These are phyloP conservation scores for Anneissia japonica DNA, from an alignment of 35 echinoderm and acorn worm species.

Conservation along the genomic window DNA sequence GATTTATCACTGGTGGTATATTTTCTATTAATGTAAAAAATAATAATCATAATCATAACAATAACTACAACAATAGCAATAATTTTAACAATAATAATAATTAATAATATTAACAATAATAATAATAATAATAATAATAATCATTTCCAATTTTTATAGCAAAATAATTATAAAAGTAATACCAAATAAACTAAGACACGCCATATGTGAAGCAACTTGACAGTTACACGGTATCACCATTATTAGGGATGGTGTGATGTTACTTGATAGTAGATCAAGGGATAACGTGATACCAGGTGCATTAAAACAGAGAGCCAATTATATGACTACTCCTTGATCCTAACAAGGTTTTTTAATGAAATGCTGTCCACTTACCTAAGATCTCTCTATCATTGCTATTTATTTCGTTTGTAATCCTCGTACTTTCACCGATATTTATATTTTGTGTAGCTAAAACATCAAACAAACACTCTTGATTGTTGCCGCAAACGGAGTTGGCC, in stretches of 20 bases:
- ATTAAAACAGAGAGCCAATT: too few relatives aligned
- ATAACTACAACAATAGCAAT: not conserved
- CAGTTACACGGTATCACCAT: too few relatives aligned
- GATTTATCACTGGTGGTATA: not conserved
- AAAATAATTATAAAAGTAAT: not conserved
- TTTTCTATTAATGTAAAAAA: not conserved
- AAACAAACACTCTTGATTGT: not conserved
- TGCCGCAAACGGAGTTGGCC: not conserved
- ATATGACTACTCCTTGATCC: too few relatives aligned
- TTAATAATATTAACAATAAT: slow-evolving; percentile 2
- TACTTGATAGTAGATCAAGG: too few relatives aligned
- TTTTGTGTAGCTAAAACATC: not conserved
- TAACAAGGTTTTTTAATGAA: too few relatives aligned
- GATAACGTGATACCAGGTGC: too few relatives aligned
- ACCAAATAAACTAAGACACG: too few relatives aligned
- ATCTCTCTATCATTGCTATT: not conserved
- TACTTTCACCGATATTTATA: not conserved
- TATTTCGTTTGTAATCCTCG: not conserved
- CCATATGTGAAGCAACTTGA: too few relatives aligned
- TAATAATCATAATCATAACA: not conserved
- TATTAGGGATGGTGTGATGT: too few relatives aligned
- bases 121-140: slow-evolving; percentile 5
- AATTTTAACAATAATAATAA: not conserved
- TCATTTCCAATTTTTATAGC: not conserved
- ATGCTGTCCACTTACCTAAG: not conserved